Evolutionary conservation across 2,888 invertebrate species (phyloP).

Genomic region (Pollenia griseotomentosa): DNA sequence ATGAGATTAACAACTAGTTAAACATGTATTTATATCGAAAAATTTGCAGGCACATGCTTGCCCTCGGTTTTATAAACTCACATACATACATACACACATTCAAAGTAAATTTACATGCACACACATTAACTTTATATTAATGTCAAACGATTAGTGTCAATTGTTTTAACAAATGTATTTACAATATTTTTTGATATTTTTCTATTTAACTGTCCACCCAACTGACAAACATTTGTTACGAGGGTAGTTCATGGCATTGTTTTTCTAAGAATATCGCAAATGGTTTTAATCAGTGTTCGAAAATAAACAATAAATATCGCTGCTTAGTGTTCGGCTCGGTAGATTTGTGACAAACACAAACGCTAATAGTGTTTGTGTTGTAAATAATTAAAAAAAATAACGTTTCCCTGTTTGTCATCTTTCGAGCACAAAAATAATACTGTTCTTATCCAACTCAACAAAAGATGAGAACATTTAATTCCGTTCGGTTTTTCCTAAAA

Average conservation of each 20-base stretch:
- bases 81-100: neutral
- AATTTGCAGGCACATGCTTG: neutral
- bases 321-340: too few relatives aligned
- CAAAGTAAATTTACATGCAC: slow-evolving; percentile 8
- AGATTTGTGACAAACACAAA: too few relatives aligned
- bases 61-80: neutral
- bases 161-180: slow-evolving; percentile 68
- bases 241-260: neutral
- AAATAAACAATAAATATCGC: too few relatives aligned
- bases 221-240: neutral
- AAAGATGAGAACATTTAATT: too few relatives aligned
- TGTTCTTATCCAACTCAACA: too few relatives aligned
- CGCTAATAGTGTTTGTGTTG: too few relatives aligned
- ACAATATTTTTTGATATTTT: slow-evolving; percentile 5
- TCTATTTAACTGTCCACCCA: slow-evolving; percentile 1
- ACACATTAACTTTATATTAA: slow-evolving; percentile 33
- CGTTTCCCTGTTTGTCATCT: too few relatives aligned
- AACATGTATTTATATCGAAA: slow-evolving; percentile 7
- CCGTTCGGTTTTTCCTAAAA: too few relatives aligned
- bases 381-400: too few relatives aligned
- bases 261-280: neutral
- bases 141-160: slow-evolving; percentile 72
- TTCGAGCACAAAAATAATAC: too few relatives aligned
- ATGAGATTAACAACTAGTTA: slow-evolving; percentile 25
- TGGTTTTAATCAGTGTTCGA: too few relatives aligned